These are phyloP conservation scores for Tangara arthus DNA, from an alignment of 2,797 vertebrate species.

Conservation along the genomic window DNA sequence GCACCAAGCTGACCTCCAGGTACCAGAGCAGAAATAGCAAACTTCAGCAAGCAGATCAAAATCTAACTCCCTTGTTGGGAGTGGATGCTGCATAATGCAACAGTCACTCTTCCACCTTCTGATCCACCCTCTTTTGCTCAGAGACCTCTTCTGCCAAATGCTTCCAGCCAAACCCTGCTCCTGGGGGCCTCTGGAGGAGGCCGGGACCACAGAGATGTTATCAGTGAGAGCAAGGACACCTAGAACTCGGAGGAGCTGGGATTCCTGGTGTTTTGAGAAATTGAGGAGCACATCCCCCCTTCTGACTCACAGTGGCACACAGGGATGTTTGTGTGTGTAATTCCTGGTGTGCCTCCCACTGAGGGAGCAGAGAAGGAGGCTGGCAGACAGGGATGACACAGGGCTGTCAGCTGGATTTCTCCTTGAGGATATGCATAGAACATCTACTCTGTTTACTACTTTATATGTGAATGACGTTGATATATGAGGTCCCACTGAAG, in stretches of 20 bases:
- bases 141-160: neutral
- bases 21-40: conserved; percentile 28
- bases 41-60: conserved; percentile 35
- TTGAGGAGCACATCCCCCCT: accelerated
- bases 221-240: neutral
- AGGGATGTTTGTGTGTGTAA: neutral
- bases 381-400: neutral
- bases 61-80: conserved; percentile 27
- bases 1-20: conserved; percentile 24
- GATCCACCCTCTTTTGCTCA: neutral
- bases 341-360: neutral
- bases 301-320: neutral
- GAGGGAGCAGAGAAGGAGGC: neutral
- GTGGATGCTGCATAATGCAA: conserved; percentile 23
- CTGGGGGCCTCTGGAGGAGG: neutral
- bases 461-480: neutral
- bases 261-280: neutral
- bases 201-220: neutral
- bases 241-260: neutral
- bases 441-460: neutral
- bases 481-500: neutral
- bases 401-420: neutral
- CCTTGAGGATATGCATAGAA: neutral
- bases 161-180: neutral
- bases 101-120: neutral